Evolutionary conservation across 2,797 vertebrate genomes (phyloP).

Genomic region (Hippoglossus hippoglossus): DNA sequence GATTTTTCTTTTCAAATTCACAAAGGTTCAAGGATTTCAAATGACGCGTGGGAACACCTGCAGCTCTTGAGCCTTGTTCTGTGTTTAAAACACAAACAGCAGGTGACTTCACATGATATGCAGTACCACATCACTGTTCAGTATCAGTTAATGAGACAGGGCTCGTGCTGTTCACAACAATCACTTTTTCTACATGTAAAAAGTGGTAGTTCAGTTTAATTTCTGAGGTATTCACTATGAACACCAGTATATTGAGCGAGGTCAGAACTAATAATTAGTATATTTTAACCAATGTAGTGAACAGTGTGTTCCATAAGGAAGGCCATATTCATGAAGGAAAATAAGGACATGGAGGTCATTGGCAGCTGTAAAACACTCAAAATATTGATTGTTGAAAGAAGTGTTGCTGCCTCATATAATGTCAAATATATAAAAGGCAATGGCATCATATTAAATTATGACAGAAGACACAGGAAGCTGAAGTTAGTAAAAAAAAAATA

Average conservation of each 20-base stretch:
- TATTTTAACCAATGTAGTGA: neutral
- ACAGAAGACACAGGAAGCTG: neutral
- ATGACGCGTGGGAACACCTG: too few relatives aligned
- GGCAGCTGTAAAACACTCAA: neutral
- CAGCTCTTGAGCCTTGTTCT: too few relatives aligned
- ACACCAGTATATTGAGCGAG: neutral
- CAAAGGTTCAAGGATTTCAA: too few relatives aligned
- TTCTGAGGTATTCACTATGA: neutral
- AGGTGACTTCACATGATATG: too few relatives aligned
- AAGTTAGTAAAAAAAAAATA: conserved; percentile 5
- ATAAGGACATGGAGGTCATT: neutral
- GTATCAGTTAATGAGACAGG: too few relatives aligned
- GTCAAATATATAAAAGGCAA: neutral
- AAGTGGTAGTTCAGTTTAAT: neutral
- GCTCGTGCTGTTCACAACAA: neutral
- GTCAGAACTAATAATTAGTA: neutral
- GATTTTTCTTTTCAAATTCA: too few relatives aligned
- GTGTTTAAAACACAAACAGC: too few relatives aligned
- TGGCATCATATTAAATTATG: neutral
- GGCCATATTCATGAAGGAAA: neutral
- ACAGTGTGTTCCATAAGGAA: neutral
- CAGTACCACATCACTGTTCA: too few relatives aligned
- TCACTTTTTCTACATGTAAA: neutral
- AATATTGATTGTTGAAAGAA: neutral
- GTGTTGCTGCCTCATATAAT: neutral